Evolutionary conservation across 2,113 vertebrate species (phyloP), one percentile per base, ranked within the genome.

Genomic region (Tinamus guttatus): DNA sequence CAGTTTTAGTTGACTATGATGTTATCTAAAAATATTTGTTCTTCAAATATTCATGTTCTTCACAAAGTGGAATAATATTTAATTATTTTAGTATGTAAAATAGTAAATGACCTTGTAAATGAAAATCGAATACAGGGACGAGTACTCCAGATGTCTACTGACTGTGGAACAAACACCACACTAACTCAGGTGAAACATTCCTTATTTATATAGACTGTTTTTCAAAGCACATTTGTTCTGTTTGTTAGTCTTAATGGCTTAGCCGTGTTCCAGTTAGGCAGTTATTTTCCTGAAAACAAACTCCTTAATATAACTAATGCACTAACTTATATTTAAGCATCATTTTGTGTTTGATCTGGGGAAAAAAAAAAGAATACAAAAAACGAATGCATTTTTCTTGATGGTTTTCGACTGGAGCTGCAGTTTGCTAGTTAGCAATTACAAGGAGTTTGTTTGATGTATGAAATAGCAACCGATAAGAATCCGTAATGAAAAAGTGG

Each of bases 31-130:
- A 81, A 52, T 4, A 1, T 82, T 92, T 63, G 45, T 93, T 95
- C 67, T 92, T 94, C 84, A 93, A 89, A 88, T 93, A 90, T 43
- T 94, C 59, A 80, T 93, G 67, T 69, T 90, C 54, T 85, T 90
- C 51, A 93, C 6, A 1, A 89, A 70, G 59, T 69, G 38, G 25
- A 89, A 77, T 76, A 94, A 43, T n/a, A 24, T 92, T 77, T 92
- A 87, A 95, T 93, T 96, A 70, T 84, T 95, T 94, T 81, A 2
- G 40, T 87, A 25, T 73, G 41, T 85, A 80, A 87, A 92, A 54
- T 59, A 92, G 63, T 89, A 85, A 90, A 85, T 73, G 54, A 63
- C 70, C 56, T 81, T 89, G 40, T 88, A 94, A 89, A 73, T 92
- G 34, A 77, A 86, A 89, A 85, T 73, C 19, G 22, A 95, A 93